Percentiles rank a stretch among this genome's conserved stretches.
Evolutionary conservation across 1,140 invertebrate genomes (phyloP).

Genomic region (Nomia melanderi): DNA sequence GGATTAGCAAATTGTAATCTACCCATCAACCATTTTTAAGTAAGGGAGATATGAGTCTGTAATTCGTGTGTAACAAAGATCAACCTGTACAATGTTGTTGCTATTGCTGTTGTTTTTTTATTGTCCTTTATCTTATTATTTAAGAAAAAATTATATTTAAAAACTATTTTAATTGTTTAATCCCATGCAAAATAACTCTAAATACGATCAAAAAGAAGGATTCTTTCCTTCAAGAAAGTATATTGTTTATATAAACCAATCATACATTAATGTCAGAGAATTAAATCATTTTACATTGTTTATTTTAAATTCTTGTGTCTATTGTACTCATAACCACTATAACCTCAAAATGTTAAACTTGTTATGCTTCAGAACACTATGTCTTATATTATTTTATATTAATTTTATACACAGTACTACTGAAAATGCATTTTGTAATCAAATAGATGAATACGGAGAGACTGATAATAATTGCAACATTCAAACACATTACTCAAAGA

Average conservation of each 20-base stretch:
- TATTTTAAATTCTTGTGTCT: neutral
- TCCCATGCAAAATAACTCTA: no score
- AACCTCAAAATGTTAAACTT: constrained; percentile 40
- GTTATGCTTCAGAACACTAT: constrained; percentile 8
- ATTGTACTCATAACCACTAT: neutral
- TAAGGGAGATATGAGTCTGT: constrained; percentile 61
- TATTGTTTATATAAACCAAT: neutral
- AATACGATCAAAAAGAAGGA: neutral
- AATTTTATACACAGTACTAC: neutral
- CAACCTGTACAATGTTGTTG: constrained; percentile 62
- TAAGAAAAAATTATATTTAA: neutral
- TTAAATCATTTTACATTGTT: neutral
- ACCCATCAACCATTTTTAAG: constrained; percentile 50
- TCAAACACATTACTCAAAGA: constrained; percentile 39
- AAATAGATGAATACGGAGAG: constrained; percentile 16
- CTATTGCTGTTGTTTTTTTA: constrained; percentile 58
- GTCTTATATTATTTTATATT: constrained; percentile 30
- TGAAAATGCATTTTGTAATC: constrained; percentile 51
- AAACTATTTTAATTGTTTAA: neutral
- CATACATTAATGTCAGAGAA: neutral
- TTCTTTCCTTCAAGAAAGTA: constrained; percentile 1
- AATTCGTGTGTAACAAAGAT: constrained; percentile 64
- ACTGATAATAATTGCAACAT: constrained; percentile 35
- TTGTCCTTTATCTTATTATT: constrained; percentile 43
- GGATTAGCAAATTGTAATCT: constrained; percentile 55